Percentiles rank a stretch among this genome's conserved stretches.
These are phyloP conservation scores for Paralichthys olivaceus DNA, from an alignment of 2,113 vertebrate genomes.

Conservation along the genomic window DNA sequence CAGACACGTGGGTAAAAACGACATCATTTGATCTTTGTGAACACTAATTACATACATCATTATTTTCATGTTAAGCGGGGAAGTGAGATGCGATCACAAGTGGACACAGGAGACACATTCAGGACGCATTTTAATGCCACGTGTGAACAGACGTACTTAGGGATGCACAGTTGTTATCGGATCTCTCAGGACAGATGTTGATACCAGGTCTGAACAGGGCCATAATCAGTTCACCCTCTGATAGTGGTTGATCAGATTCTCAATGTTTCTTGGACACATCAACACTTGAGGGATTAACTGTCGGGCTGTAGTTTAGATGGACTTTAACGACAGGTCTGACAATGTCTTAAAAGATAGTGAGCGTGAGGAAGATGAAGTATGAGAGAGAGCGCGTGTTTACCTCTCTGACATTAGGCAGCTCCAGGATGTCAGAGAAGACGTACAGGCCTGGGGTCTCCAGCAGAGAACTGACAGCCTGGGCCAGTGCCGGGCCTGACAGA, in stretches of 20 bases:
- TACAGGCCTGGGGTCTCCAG: conserved; percentile 87
- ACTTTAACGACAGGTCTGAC: conserved; percentile 18
- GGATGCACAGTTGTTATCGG: neutral
- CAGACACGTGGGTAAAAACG: neutral
- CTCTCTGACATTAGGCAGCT: conserved; percentile 86
- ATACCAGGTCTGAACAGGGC: neutral
- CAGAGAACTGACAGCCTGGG: conserved; percentile 83
- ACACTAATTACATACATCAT: neutral
- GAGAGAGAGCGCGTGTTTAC: conserved; percentile 50
- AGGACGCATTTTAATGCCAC: too few species aligned
- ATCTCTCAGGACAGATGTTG: neutral
- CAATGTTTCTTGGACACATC: neutral
- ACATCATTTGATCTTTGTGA: neutral
- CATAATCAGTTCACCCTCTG: neutral
- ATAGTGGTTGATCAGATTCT: neutral
- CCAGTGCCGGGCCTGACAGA: conserved; percentile 83
- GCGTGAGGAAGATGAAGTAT: conserved; percentile 14
- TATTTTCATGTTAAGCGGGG: neutral
- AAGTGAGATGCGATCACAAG: neutral
- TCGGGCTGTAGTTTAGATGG: neutral
- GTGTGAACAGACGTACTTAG: neutral
- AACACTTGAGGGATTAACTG: neutral
- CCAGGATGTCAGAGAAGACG: conserved; percentile 85
- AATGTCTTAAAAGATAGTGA: conserved; percentile 17
- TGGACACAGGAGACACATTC: neutral